Percentiles rank a stretch among this genome's conserved stretches.
These are phyloP conservation scores for Naja naja DNA, from an alignment of 2,113 vertebrate species.

Conservation along the genomic window DNA sequence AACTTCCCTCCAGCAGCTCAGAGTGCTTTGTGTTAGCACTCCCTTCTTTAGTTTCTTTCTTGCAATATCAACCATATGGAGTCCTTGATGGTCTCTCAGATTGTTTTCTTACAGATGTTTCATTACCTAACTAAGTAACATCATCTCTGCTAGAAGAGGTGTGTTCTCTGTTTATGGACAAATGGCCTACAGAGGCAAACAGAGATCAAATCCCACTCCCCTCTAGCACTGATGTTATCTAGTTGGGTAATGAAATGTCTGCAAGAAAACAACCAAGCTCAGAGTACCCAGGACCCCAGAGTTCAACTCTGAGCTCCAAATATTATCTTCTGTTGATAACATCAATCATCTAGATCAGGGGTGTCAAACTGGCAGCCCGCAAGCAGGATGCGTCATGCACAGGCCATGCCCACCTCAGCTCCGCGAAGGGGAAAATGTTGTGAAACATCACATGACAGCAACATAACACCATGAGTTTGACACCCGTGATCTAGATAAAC, in stretches of 20 bases:
- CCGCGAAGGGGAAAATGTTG: no score
- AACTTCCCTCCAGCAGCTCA: not conserved
- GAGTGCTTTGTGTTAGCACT: not conserved
- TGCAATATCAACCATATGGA: not conserved
- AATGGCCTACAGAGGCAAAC: not conserved
- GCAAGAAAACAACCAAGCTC: not conserved
- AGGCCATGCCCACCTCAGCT: no score
- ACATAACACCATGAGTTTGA: no score
- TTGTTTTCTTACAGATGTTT: not conserved
- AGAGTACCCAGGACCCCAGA: not conserved
- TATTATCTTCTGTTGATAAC: not conserved
- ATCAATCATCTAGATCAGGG: not conserved
- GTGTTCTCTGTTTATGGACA: not conserved
- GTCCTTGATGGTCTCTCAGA: not conserved
- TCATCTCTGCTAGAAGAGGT: not conserved
- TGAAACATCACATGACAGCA: no score
- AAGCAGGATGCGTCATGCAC: no score
- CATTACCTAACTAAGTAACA: not conserved
- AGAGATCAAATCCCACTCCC: not conserved
- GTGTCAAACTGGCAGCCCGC: no score
- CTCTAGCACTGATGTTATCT: not conserved
- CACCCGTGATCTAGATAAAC: not conserved
- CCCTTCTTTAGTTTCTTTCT: not conserved
- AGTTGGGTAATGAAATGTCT: not conserved
- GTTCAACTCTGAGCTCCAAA: not conserved